Percentiles rank a stretch among this genome's conserved stretches.
Evolutionary conservation across 2,888 invertebrate genomes (phyloP).

Genomic region (Hedychridium roseum): DNA sequence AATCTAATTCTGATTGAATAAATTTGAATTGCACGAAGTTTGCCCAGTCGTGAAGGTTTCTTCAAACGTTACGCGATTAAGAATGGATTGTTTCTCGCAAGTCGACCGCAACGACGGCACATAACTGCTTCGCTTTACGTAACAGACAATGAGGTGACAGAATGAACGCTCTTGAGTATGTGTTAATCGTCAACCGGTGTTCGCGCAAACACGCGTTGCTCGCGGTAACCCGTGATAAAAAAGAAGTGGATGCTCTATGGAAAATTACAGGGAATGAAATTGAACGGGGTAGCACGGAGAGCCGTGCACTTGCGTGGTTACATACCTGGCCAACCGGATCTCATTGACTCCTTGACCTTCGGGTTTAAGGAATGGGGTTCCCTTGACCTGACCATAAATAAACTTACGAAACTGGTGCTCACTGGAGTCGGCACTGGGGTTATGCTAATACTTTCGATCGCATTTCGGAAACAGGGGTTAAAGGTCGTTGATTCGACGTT

Average conservation of each 20-base stretch:
- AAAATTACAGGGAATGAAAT: slow-evolving; percentile 41
- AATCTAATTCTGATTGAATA: too few relatives aligned
- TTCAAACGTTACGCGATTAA: too few relatives aligned
- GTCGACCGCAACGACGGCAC: too few relatives aligned
- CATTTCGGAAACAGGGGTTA: too few relatives aligned
- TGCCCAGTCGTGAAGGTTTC: too few relatives aligned
- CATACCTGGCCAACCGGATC: slow-evolving; percentile 46
- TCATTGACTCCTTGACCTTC: slow-evolving; percentile 46
- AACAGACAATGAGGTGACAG: too few relatives aligned
- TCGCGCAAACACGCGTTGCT: slow-evolving; percentile 8
- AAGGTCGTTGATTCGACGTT: too few relatives aligned
- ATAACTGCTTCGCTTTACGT: too few relatives aligned
- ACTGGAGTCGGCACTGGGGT: slow-evolving; percentile 16
- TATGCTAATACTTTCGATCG: slow-evolving; percentile 29
- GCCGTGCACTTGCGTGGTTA: slow-evolving; percentile 37
- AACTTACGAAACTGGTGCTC: slow-evolving; percentile 37
- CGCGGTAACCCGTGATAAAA: slow-evolving; percentile 22
- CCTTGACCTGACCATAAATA: slow-evolving; percentile 45
- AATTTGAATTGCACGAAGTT: too few relatives aligned
- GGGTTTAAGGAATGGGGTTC: slow-evolving; percentile 41
- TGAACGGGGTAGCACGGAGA: slow-evolving; percentile 37
- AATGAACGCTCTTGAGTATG: neutral
- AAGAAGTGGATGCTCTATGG: slow-evolving; percentile 27
- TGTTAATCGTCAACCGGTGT: neutral
- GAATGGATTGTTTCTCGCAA: too few relatives aligned